Evolutionary conservation across 2,797 vertebrate species (phyloP).

Genomic region (Hirundo rustica): DNA sequence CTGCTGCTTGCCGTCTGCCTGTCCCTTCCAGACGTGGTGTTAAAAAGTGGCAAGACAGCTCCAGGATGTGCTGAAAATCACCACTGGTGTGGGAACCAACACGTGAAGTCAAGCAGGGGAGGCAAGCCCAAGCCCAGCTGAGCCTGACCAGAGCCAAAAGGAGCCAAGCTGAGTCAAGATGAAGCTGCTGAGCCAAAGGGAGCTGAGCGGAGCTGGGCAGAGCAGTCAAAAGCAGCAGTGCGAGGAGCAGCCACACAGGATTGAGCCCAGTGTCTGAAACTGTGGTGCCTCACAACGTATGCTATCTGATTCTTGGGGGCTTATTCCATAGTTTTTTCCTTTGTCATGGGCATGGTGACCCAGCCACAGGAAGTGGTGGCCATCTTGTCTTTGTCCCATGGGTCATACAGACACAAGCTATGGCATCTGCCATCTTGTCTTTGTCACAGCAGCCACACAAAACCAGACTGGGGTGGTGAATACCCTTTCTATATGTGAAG

Average conservation of each 20-base stretch:
- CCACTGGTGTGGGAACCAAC: accelerated
- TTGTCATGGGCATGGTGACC: accelerated
- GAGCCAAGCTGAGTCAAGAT: background rate
- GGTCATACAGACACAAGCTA: accelerated
- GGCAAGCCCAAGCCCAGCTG: background rate
- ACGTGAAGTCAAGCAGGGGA: accelerated
- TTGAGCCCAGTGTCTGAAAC: accelerated
- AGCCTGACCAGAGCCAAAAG: background rate
- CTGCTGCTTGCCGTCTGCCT: background rate
- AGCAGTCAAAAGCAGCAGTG: accelerated
- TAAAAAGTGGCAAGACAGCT: background rate
- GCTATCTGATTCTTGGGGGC: accelerated
- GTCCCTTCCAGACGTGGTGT: background rate
- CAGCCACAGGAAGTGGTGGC: accelerated
- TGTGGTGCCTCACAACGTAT: accelerated
- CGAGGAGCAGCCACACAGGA: too few species aligned
- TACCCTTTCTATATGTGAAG: background rate
- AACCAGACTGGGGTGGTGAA: background rate
- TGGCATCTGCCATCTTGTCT: accelerated
- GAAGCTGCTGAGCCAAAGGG: too few species aligned
- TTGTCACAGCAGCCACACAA: background rate
- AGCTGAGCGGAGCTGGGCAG: accelerated
- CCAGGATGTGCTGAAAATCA: background rate
- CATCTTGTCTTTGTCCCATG: background rate
- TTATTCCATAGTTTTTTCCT: accelerated